Conservation (phyloP, 2,888 invertebrate species). For the Ectemnius continuus region DNA sequence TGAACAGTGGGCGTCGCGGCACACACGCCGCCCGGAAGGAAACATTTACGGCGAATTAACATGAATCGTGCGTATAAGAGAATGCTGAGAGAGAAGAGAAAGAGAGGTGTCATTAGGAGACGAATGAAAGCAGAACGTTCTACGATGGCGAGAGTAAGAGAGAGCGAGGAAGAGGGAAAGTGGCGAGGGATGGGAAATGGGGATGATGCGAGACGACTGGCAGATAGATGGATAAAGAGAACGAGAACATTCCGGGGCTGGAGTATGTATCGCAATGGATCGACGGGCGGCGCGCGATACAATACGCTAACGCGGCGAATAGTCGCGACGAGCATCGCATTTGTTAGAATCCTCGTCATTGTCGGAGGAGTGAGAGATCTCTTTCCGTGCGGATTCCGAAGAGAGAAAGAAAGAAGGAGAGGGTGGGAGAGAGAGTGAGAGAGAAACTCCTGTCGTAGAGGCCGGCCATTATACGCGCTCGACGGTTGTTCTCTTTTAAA, state of each 20-base stretch:
- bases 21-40: no score
- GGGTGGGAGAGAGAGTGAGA: conserved; percentile 5
- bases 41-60: no score
- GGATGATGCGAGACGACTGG: background rate
- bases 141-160: background rate
- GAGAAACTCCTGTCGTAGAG: conserved; percentile 35
- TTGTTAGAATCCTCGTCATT: conserved; percentile 47
- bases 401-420: no score
- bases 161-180: background rate
- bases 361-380: conserved; percentile 37
- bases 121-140: background rate
- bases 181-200: background rate
- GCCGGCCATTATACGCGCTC: conserved; percentile 61
- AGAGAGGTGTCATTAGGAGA: background rate
- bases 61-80: background rate
- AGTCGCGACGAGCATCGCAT: conserved; percentile 43
- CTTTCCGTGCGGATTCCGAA: background rate
- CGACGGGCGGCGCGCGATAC: background rate
- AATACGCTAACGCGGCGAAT: conserved; percentile 27
- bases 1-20: no score
- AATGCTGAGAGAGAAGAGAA: background rate
- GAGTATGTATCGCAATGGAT: background rate
- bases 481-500: conserved; percentile 64
- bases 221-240: background rate
- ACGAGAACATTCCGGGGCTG: background rate